A percentile compares a stretch with the other conserved stretches of the same genome.
Conservation (phyloP, 2,797 vertebrate species). For the Merluccius polli region DNA sequence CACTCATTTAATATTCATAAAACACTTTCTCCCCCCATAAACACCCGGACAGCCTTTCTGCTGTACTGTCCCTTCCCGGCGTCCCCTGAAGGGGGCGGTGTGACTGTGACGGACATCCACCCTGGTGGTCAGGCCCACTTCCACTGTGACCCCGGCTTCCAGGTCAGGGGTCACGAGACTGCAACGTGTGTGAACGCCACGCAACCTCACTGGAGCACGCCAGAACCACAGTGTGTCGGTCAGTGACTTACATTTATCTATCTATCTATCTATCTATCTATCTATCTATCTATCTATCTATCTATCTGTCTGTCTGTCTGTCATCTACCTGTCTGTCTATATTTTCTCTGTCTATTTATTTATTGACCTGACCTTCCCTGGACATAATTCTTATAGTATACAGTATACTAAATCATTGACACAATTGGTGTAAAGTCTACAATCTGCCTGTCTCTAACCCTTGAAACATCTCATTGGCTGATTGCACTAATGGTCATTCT, state of each 20-base stretch:
- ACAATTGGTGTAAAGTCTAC: too few species aligned
- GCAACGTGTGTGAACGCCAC: constrained; percentile 84
- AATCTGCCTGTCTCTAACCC: too few species aligned
- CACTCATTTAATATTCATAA: background rate
- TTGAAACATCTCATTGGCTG: too few species aligned
- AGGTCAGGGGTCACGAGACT: constrained; percentile 83
- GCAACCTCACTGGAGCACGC: constrained; percentile 82
- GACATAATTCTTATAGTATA: too few species aligned
- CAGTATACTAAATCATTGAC: too few species aligned
- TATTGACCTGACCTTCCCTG: background rate
- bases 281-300: background rate
- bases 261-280: constrained; percentile 2
- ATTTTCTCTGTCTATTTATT: background rate
- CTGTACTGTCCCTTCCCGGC: constrained; percentile 84
- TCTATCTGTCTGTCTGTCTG: background rate
- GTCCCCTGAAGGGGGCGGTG: constrained; percentile 81
- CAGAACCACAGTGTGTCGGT: constrained; percentile 76
- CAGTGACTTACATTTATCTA: constrained; percentile 26
- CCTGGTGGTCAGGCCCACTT: constrained; percentile 87
- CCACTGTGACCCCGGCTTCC: constrained; percentile 86
- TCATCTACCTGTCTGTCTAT: background rate
- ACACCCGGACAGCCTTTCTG: constrained; percentile 75
- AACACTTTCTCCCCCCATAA: background rate
- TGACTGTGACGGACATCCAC: constrained; percentile 87
- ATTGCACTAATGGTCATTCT: too few species aligned